A percentile compares a stretch with the other conserved stretches of the same genome.
Evolutionary conservation across 2,888 invertebrate species (phyloP).

Genomic region (Emmelina monodactyla): DNA sequence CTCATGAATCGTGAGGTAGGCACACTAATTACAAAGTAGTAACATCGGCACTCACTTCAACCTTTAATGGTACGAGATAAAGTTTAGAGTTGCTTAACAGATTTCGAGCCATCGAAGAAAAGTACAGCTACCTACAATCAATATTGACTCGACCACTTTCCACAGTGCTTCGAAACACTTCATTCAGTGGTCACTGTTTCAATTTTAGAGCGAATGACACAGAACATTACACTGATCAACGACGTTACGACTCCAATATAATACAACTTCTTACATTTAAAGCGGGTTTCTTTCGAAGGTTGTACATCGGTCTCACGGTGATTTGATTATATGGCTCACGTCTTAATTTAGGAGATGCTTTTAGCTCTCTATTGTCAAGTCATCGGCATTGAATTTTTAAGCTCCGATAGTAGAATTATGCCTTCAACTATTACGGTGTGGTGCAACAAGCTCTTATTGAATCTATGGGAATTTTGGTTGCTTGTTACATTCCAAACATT

Average conservation of each 20-base stretch:
- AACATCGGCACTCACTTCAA: no score
- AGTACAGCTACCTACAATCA: constrained; percentile 5
- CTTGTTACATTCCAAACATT: no score
- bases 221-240: not conserved
- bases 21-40: not conserved
- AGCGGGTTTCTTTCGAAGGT: not conserved
- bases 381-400: not conserved
- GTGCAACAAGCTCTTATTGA: no score
- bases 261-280: not conserved
- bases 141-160: constrained; percentile 12
- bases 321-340: constrained; percentile 1
- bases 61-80: no score
- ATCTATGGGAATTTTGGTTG: no score
- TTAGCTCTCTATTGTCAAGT: not conserved
- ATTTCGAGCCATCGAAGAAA: not conserved
- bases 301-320: constrained; percentile 3
- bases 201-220: not conserved
- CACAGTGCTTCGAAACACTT: constrained; percentile 1
- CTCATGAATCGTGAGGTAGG: not conserved
- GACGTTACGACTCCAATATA: no score
- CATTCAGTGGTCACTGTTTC: not conserved
- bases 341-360: constrained; percentile 2
- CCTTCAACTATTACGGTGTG: no score
- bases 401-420: no score
- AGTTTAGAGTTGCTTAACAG: not conserved